Evolutionary conservation across 2,888 invertebrate species (phyloP).

Genomic region (Sisyra nigra): DNA sequence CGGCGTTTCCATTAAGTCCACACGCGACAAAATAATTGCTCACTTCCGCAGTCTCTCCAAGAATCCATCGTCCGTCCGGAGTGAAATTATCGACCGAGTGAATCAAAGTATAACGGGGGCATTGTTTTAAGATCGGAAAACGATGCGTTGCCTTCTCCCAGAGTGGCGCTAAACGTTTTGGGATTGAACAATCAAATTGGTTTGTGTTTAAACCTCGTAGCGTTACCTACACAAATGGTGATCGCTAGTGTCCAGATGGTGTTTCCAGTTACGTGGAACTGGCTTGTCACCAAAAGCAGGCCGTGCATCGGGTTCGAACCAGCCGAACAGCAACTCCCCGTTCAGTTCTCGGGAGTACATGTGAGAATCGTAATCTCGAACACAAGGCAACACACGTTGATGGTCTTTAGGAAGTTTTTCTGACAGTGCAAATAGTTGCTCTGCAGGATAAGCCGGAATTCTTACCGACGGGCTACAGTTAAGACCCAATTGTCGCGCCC

Average conservation of each 20-base stretch:
- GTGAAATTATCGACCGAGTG: conserved; percentile 57
- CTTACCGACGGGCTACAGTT: conserved; percentile 37
- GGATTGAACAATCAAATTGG: conserved; percentile 43
- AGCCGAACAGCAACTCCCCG: conserved; percentile 41
- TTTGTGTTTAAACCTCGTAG: conserved; percentile 33
- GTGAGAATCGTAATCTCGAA: conserved; percentile 48
- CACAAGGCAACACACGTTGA: conserved; percentile 29
- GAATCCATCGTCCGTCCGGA: conserved; percentile 50
- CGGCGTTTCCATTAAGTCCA: conserved; percentile 52
- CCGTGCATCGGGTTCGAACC: conserved; percentile 47
- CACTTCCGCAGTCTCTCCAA: conserved; percentile 51
- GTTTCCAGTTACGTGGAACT: conserved; percentile 32
- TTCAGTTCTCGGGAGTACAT: conserved; percentile 44
- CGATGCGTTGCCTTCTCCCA: conserved; percentile 36
- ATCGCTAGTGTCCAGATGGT: conserved; percentile 36
- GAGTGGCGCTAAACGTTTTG: conserved; percentile 24
- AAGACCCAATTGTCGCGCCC: conserved; percentile 42
- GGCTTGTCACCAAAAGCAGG: conserved; percentile 36
- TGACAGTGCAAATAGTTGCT: conserved; percentile 49
- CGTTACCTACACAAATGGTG: conserved; percentile 38
- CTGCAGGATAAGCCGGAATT: conserved; percentile 53
- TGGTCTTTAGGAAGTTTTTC: conserved; percentile 19
- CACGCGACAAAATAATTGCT: conserved; percentile 57
- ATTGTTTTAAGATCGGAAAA: conserved; percentile 35
- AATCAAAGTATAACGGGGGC: conserved; percentile 32